Base-by-base conservation (phyloP, 2,113 vertebrate genomes). In the Myiozetetes cayanensis region DNA sequence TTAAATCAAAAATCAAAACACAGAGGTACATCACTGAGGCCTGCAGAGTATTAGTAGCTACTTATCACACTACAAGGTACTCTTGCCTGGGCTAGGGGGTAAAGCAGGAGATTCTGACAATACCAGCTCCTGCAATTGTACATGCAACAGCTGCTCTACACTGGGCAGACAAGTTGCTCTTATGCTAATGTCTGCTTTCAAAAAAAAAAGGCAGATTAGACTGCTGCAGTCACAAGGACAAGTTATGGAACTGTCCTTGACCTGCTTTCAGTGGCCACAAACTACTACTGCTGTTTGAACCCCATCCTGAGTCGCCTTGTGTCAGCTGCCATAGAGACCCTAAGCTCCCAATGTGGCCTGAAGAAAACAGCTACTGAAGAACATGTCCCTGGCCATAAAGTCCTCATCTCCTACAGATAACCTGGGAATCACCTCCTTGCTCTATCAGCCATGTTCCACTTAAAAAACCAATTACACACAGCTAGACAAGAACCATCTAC, bases 291-390 rank as follows among this genome's bases (percentile, higher is more conserved):
- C 3, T 52, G 41, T 44, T 33, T 28, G 35, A 59, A 67, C 6
- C 15, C 24, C 39, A 63, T 17, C 55, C 67, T 1, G 0, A 25
- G 23, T 15, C 44, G 31, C 24, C 28, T n/a, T 59, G 12, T 22
- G 10, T n/a, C n/a, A 63, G 20, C 43, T 41, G 67, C 10, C 6
- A 6, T 7, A 30, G 37, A 43, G 39, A 65, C 19, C 6, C 39
- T 43, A 72, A 0, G 0, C 15, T 58, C 21, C n/a, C 27, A 39
- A 2, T 0, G 0, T 4, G 14, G 52, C 1, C 18, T 13, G 47
- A 63, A 33, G 14, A n/a, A 55, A 70, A 67, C 4, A 43, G 37
- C 24, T 58, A 25, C 41, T 13, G 16, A 68, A 58, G 39, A 89
- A 62, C 14, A 46, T 0, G 0, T 17, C 30, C 56, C 24, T 49